Evolutionary conservation across 2,888 invertebrate species (phyloP).

Genomic region (Phengaris alcon): DNA sequence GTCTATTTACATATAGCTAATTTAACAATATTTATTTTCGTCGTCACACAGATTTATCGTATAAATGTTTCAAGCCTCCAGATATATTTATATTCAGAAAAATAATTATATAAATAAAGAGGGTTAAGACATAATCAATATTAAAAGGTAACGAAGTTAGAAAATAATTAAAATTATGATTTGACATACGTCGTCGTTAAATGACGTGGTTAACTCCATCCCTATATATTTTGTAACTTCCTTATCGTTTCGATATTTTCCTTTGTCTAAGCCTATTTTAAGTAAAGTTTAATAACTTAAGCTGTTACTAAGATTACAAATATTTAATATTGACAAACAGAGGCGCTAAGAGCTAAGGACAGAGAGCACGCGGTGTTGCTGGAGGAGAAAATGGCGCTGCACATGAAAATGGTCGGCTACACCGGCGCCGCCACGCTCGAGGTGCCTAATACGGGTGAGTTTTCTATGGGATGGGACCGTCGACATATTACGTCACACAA

Average conservation of each 20-base stretch:
- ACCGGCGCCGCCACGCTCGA: conserved; percentile 69
- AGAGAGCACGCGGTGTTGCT: conserved; percentile 90
- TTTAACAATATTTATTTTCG: no score
- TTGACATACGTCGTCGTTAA: not conserved
- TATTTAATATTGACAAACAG: conserved; percentile 62
- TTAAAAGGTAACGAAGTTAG: no score
- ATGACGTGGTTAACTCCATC: not conserved
- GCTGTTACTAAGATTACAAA: no score
- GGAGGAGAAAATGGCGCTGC: conserved; percentile 93
- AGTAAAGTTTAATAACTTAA: not conserved
- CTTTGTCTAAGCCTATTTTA: not conserved
- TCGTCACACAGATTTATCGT: no score
- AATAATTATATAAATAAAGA: no score
- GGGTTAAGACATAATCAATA: no score
- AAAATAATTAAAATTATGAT: not conserved
- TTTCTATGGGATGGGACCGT: not conserved
- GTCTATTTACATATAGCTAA: not conserved
- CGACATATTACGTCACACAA: no score
- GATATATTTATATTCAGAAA: no score
- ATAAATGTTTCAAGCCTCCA: no score
- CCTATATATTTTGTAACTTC: not conserved
- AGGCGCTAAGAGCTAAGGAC: conserved; percentile 92
- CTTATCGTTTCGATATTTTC: not conserved
- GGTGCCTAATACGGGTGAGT: conserved; percentile 59
- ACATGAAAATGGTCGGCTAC: conserved; percentile 87